These are phyloP conservation scores for Nyctalus aviator DNA, from an alignment of 2,797 vertebrate genomes.

Conservation along the genomic window DNA sequence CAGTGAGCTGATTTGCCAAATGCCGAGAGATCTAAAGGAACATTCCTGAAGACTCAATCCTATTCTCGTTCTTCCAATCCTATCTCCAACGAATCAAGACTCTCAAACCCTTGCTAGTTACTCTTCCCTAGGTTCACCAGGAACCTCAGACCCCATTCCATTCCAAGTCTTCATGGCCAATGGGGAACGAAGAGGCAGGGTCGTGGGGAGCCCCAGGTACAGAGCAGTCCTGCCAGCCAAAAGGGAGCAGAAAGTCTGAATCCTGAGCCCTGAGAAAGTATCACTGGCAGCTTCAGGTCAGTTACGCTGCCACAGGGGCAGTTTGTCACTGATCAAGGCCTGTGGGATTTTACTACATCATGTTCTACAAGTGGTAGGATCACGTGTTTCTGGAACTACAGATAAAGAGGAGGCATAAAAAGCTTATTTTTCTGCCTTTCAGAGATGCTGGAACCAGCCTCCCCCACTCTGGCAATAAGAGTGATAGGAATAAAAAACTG, in stretches of 20 bases:
- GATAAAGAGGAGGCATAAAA: not conserved
- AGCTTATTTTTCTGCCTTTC: slow-evolving; percentile 29
- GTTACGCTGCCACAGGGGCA: not conserved
- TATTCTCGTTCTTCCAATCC: not conserved
- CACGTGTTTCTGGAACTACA: slow-evolving; percentile 23
- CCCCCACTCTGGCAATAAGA: not conserved
- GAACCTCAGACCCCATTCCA: not conserved
- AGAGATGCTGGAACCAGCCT: not conserved
- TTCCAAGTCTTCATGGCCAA: not conserved
- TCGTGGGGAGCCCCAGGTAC: not conserved
- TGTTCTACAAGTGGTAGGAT: not conserved
- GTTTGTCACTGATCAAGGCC: not conserved
- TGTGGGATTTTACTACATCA: not conserved
- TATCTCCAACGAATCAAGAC: not conserved
- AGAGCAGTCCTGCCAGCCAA: not conserved
- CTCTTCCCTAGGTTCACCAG: not conserved
- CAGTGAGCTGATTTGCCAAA: slow-evolving; percentile 83
- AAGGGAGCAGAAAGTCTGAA: not conserved
- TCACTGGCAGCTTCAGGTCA: not conserved
- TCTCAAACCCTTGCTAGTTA: not conserved
- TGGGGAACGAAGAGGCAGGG: not conserved
- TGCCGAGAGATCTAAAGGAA: slow-evolving; percentile 82
- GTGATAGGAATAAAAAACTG: not conserved
- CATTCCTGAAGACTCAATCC: not conserved
- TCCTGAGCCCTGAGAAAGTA: not conserved